Base-by-base conservation (phyloP, 1,140 invertebrate species). In the Apolygus lucorum region DNA sequence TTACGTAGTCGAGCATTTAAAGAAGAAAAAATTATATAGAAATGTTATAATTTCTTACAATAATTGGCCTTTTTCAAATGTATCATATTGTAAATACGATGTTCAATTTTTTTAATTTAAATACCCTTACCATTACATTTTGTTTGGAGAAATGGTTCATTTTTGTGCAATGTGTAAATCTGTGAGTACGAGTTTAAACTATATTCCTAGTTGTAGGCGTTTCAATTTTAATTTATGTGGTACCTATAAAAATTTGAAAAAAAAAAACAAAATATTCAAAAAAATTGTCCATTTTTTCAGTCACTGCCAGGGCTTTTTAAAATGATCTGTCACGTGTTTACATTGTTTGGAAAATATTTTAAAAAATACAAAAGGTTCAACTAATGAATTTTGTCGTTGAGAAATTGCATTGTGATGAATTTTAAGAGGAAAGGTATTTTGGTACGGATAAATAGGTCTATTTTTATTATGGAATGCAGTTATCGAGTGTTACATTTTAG, bases 371-470 rank as follows among this genome's bases (percentile, higher is more conserved):
- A 49, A 49, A 8, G 34, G n/a, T n/a, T n/a, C n/a, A n/a, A n/a
- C n/a, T n/a, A n/a, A n/a, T n/a, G n/a, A n/a, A n/a, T n/a, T n/a
- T n/a, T n/a, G n/a, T n/a, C n/a, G n/a, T n/a, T 42, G 34, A 42
- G 17, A 42, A 42, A 42, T 62, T 69, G 69, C 64, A 69, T 72
- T 72, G 71, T 72, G 69, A 72, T 72, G 69, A 68, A 54, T 34
- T 65, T 24, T 62, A 68, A 69, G 34, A 72, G 67, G 54, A 63
- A 54, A 68, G 71, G 68, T 72, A 72, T 72, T 72, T 72, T 72
- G 71, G 71, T 72, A 72, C 59, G 71, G 63, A 64, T 62, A 59
- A 63, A 69, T 69, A 69, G 69, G 21, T 68, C 54, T 68, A 59
- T 68, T 68, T 68, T 59, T 68, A 68, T 59, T 27, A 59, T 28